A percentile compares a stretch with the other conserved stretches of the same genome.
These are phyloP conservation scores for Stigmatopora argus DNA, from an alignment of 2,113 vertebrate genomes.

Conservation along the genomic window DNA sequence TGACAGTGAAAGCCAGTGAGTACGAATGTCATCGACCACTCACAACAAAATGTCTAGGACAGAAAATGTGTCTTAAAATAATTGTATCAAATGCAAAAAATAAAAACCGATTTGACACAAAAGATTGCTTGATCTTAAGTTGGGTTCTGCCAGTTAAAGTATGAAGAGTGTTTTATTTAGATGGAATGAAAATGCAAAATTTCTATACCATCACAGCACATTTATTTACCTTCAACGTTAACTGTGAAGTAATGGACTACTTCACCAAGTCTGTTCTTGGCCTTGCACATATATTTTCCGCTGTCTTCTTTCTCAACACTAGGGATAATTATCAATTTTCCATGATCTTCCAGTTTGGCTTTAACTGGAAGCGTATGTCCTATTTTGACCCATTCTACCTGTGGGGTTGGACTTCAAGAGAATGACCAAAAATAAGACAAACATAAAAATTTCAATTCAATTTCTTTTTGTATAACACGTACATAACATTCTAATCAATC, in stretches of 20 bases:
- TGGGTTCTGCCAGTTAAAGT: not conserved
- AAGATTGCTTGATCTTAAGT: not conserved
- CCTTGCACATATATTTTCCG: constrained; percentile 84
- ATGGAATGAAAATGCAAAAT: not conserved
- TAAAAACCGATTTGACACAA: not conserved
- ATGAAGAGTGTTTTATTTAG: not conserved
- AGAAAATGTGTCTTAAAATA: not conserved
- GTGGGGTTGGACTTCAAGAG: constrained; percentile 80
- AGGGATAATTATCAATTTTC: constrained; percentile 78
- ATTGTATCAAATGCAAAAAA: not conserved
- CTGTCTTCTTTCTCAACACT: constrained; percentile 70
- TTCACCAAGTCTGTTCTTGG: constrained; percentile 76
- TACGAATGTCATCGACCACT: not conserved
- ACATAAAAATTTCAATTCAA: not conserved
- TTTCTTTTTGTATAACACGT: not conserved
- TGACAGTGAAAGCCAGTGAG: not conserved
- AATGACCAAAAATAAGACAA: not conserved
- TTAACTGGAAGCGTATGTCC: constrained; percentile 64
- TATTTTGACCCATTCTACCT: constrained; percentile 79
- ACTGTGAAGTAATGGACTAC: constrained; percentile 76
- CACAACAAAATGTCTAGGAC: not conserved
- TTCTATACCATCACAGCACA: no score
- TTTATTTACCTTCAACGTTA: constrained; percentile 79
- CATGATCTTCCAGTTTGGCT: constrained; percentile 71
- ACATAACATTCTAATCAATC: not conserved